These are phyloP conservation scores for Megaceryle alcyon DNA, from an alignment of 2,797 vertebrate genomes.

Conservation along the genomic window DNA sequence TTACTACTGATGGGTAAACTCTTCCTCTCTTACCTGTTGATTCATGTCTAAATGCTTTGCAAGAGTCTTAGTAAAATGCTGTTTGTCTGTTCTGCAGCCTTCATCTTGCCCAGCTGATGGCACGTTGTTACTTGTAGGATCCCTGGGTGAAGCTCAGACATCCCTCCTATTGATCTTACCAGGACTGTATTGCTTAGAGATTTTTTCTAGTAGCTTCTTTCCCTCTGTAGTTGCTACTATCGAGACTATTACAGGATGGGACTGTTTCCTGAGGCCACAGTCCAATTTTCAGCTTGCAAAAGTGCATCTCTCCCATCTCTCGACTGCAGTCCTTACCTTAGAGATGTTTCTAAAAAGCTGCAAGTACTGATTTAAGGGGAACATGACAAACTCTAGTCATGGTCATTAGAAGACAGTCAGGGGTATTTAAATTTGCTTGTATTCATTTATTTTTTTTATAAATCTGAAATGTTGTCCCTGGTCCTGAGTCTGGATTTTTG, in stretches of 20 bases:
- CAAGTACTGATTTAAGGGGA: background rate
- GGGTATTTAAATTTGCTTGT: background rate
- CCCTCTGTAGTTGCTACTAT: background rate
- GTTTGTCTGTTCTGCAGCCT: background rate
- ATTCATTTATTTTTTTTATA: background rate
- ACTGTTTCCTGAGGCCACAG: background rate
- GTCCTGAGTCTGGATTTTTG: background rate
- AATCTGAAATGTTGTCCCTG: background rate
- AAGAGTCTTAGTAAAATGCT: background rate
- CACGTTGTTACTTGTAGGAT: background rate
- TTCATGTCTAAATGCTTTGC: background rate
- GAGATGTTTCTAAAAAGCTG: background rate
- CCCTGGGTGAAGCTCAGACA: background rate
- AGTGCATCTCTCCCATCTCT: background rate
- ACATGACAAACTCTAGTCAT: background rate
- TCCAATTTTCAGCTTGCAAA: background rate
- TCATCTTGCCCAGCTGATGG: background rate
- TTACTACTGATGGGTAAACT: background rate
- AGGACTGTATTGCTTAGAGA: background rate
- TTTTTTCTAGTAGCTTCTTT: background rate
- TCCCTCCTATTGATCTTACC: background rate
- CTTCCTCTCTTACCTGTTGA: background rate
- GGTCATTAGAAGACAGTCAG: background rate
- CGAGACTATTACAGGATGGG: background rate
- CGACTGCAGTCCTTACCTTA: background rate